Evolutionary conservation across 2,113 vertebrate species (phyloP), one percentile per base, ranked within the genome.

Genomic region (Myiopsitta monachus): DNA sequence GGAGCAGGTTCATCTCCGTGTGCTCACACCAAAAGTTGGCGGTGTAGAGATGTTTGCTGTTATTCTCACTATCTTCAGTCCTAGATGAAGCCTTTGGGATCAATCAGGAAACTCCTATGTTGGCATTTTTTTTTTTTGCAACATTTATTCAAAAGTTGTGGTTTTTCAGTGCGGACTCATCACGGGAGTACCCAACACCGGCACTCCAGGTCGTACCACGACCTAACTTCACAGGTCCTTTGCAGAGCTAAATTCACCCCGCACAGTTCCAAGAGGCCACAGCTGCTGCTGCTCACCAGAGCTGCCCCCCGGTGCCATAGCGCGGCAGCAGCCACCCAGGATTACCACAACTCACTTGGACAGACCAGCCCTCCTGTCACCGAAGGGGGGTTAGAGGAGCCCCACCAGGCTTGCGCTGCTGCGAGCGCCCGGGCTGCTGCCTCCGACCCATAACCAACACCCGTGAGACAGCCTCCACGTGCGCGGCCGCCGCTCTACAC

Each of bases 101-200:
- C 27, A 44, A 33, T 3, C 47, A 63, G 18, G 6, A 41, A 14
- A 16, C 10, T 28, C 61, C 41, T 18, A 2, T 2, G 2, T 4
- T 18, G 18, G 9, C 1, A 1, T 7, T 27, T 41, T 36, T 9
- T 41, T 3, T 46, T 3, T 52, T 10, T 57, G 12, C 19, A 57
- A 33, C 18, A 22, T 14, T 14, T 57, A n/a, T 22, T 31, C 31
- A 57, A 6, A 14, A n/a, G 24, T 24, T 15, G 9, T 4, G 13
- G 7, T 44, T 46, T 41, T 74, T 11, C 54, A 41, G 73, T 10
- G 17, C 33, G 18, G 43, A 11, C 15, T 33, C 33, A 6, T 4
- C 30, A 47, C 0, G 1, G 54, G 6, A 61, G 26, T 3, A 14
- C 2, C 0, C 2, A 49, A 69, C 9, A 0, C 19, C 38, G 9